Conservation (phyloP, 2,797 vertebrate genomes). For the Pseudomugil gertrudae region DNA sequence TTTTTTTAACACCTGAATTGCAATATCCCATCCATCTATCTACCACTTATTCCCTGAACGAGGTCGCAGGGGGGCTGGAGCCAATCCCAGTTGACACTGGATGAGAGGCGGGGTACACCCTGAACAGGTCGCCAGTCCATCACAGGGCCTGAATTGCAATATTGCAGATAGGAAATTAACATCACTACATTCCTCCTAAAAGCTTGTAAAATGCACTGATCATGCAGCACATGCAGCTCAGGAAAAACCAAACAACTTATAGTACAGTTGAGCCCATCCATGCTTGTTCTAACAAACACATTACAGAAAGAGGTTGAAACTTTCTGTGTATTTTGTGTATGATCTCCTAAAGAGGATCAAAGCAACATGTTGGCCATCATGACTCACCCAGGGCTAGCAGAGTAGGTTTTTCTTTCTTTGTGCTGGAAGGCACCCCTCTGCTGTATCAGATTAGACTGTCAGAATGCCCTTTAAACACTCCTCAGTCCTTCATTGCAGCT, state of each 20-base stretch:
- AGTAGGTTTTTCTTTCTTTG: conserved; percentile 9
- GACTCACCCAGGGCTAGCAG: conserved; percentile 30
- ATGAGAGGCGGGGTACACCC: too few relatives aligned
- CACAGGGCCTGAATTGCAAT: too few relatives aligned
- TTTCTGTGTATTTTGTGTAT: background rate
- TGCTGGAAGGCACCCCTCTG: conserved; percentile 23
- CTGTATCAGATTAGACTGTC: conserved; percentile 49
- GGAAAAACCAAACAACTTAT: background rate
- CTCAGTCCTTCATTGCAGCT: conserved; percentile 54
- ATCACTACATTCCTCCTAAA: conserved; percentile 5
- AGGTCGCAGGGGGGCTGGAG: too few relatives aligned
- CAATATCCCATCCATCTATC: too few relatives aligned
- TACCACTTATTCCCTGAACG: too few relatives aligned
- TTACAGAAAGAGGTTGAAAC: background rate
- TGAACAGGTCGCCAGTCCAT: too few relatives aligned
- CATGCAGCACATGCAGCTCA: background rate
- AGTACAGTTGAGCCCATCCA: background rate
- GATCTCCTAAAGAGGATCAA: conserved; percentile 3
- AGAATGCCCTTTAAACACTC: conserved; percentile 56
- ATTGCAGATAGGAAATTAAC: too few relatives aligned
- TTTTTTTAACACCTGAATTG: too few relatives aligned
- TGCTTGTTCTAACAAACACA: background rate
- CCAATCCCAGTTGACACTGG: too few relatives aligned
- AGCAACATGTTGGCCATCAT: background rate
- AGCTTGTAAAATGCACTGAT: conserved; percentile 14